Conservation (phyloP, 2,113 vertebrate genomes). For the Bubo bubo region DNA sequence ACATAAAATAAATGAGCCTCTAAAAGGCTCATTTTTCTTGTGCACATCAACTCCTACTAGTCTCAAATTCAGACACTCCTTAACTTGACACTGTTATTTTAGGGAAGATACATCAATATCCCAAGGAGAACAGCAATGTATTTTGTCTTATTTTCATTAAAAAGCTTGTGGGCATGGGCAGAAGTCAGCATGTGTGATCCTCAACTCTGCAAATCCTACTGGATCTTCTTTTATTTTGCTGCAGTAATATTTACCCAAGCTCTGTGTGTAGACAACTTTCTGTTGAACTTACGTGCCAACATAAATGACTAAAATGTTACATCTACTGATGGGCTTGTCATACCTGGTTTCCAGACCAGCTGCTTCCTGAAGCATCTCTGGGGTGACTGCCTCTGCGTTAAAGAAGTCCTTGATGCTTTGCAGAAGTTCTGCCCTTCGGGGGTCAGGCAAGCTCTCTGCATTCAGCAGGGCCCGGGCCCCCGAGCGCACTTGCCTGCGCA, state of each 20-base stretch:
- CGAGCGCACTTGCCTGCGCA: conserved; percentile 88
- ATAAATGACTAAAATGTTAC: neutral
- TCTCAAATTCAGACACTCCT: neutral
- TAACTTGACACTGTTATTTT: neutral
- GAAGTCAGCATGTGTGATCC: neutral
- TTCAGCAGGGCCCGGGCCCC: conserved; percentile 89
- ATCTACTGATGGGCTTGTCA: neutral
- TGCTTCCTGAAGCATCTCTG: conserved; percentile 82
- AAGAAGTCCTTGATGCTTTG: conserved; percentile 79
- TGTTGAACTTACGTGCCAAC: neutral
- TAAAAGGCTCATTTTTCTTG: neutral
- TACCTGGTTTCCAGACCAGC: conserved; percentile 91
- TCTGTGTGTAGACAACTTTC: neutral
- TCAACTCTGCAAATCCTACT: neutral
- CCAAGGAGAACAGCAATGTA: neutral
- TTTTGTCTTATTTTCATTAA: neutral
- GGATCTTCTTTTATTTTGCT: neutral
- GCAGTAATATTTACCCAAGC: neutral
- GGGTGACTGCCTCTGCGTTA: conserved; percentile 62
- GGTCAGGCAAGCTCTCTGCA: conserved; percentile 81
- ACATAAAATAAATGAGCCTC: neutral
- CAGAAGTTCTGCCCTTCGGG: conserved; percentile 83
- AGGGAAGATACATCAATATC: neutral
- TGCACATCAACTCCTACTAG: neutral
- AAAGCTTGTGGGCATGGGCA: neutral